These are phyloP conservation scores for Drosophila pruinosa DNA, from an alignment of 1,140 invertebrate genomes.

Conservation along the genomic window DNA sequence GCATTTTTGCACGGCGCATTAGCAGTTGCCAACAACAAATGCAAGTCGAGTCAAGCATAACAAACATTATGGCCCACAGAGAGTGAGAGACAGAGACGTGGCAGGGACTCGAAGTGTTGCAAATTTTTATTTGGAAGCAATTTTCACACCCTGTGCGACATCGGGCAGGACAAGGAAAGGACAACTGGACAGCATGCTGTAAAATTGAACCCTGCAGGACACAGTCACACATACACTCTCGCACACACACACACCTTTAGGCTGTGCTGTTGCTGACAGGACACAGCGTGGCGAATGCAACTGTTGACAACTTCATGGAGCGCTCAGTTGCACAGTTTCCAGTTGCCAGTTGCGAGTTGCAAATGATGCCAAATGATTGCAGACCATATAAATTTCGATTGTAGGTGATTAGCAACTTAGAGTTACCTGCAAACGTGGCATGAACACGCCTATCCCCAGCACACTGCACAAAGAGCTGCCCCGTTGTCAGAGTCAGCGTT, in stretches of 20 bases:
- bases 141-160: conserved; percentile 73
- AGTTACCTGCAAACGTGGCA: conserved; percentile 20
- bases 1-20: conserved; percentile 71
- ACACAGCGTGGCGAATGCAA: conserved; percentile 71
- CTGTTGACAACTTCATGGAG: conserved; percentile 68
- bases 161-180: conserved; percentile 7
- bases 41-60: conserved; percentile 25
- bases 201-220: conserved; percentile 25
- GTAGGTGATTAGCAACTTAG: conserved; percentile 60
- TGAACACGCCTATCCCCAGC: conserved; percentile 23
- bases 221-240: conserved; percentile 4
- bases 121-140: conserved; percentile 82
- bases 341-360: conserved; percentile 35
- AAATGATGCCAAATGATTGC: conserved; percentile 80
- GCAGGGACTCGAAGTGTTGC: conserved; percentile 54
- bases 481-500: conserved; percentile 40
- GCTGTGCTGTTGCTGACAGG: conserved; percentile 56
- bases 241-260: conserved; percentile 5
- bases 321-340: neutral
- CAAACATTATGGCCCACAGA: conserved; percentile 28
- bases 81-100: neutral
- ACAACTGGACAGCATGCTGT: conserved; percentile 16
- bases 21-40: conserved; percentile 23
- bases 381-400: conserved; percentile 79
- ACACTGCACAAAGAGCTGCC: neutral